Evolutionary conservation across 1,140 invertebrate genomes (phyloP).

Genomic region (Euglossa dilemma): DNA sequence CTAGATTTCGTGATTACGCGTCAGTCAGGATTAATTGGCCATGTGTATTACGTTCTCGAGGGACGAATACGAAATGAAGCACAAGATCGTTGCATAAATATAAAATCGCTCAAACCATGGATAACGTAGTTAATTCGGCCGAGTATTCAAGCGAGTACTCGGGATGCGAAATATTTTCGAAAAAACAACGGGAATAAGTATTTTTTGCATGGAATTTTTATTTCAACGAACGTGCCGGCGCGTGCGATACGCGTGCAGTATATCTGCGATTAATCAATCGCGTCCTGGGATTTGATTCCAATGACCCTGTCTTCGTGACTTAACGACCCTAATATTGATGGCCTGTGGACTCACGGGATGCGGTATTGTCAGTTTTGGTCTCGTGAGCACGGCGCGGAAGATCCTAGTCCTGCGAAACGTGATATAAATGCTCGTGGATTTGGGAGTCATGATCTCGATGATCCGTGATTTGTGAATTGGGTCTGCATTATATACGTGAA

Average conservation of each 20-base stretch:
- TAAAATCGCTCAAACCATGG: not conserved
- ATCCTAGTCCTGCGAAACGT: not conserved
- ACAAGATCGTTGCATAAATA: not conserved
- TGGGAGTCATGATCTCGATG: not conserved
- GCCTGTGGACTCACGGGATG: not conserved
- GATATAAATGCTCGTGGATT: not conserved
- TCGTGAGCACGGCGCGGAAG: not conserved
- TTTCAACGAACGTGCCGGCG: not conserved
- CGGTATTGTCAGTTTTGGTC: not conserved
- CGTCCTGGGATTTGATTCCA: not conserved
- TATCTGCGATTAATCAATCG: not conserved
- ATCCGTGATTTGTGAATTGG: not conserved
- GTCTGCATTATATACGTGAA: too few relatives aligned
- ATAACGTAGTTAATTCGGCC: too few relatives aligned
- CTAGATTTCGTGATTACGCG: slow-evolving; percentile 20
- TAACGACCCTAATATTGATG: not conserved
- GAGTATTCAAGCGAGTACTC: too few relatives aligned
- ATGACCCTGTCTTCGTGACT: not conserved
- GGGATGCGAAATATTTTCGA: too few relatives aligned
- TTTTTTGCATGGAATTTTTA: not conserved
- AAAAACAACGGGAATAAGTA: too few relatives aligned
- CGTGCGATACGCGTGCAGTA: not conserved
- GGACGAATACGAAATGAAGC: not conserved
- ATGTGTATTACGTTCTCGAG: not conserved
- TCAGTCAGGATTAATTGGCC: slow-evolving; percentile 33